Conservation (phyloP, 2,797 vertebrate species). For the Pseudopleuronectes americanus region DNA sequence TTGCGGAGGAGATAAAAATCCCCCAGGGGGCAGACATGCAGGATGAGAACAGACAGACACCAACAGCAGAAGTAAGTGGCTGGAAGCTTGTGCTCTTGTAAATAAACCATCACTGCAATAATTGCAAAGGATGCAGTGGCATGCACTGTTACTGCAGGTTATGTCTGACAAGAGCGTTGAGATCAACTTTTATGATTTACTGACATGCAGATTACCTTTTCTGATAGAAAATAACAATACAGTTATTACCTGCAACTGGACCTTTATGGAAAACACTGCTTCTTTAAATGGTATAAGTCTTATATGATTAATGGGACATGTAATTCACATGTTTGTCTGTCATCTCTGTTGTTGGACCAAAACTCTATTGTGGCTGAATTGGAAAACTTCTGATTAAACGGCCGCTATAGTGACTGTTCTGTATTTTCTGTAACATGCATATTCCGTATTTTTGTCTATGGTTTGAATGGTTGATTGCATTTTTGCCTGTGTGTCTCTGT, state of each 20-base stretch:
- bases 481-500: conserved; percentile 9
- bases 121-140: not conserved
- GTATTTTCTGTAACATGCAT: not conserved
- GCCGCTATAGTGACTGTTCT: not conserved
- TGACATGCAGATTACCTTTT: not conserved
- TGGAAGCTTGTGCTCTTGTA: not conserved
- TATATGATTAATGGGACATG: not conserved
- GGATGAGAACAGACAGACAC: conserved; percentile 6
- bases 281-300: not conserved
- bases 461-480: conserved; percentile 7
- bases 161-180: not conserved
- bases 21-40: conserved; percentile 6
- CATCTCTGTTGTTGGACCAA: not conserved
- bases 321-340: not conserved
- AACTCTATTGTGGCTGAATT: not conserved
- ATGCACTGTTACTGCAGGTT: not conserved
- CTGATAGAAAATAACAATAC: too few relatives aligned
- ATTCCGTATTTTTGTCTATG: not conserved
- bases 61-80: conserved; percentile 3
- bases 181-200: not conserved
- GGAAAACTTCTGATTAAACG: not conserved
- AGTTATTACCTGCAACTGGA: too few relatives aligned
- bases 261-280: not conserved
- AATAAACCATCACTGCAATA: not conserved
- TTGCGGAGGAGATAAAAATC: conserved; percentile 20